A percentile compares a stretch with the other conserved stretches of the same genome.
phyloP scores from a whole-genome alignment of 2,113 vertebrate species.

The Corvus moneduloides region DNA sequence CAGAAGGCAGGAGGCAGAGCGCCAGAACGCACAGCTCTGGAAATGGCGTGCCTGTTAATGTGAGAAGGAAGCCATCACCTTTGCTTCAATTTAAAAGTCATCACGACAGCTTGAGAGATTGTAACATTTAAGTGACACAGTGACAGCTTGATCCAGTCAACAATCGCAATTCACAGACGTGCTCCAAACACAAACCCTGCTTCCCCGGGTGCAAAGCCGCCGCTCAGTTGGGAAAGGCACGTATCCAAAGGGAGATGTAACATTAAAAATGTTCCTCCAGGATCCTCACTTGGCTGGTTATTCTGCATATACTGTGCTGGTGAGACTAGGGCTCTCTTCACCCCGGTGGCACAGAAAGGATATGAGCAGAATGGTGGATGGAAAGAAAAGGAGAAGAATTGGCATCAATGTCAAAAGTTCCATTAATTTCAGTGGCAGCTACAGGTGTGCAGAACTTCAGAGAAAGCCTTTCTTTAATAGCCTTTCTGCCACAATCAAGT shows the following conservation, averaged over 20 bases:
- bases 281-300: not conserved
- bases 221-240: not conserved
- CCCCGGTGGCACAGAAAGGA: not conserved
- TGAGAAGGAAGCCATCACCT: slow-evolving; percentile 29
- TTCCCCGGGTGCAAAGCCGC: not conserved
- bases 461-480: not conserved
- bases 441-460: not conserved
- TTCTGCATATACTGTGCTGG: not conserved
- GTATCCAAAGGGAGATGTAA: not conserved
- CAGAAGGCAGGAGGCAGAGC: not conserved
- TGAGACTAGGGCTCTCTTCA: not conserved
- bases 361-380: not conserved
- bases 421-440: not conserved
- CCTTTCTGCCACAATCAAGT: not conserved
- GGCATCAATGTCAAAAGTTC: not conserved
- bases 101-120: slow-evolving; percentile 26
- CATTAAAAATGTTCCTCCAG: not conserved
- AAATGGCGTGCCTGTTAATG: not conserved
- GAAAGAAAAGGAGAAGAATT: not conserved
- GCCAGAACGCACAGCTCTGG: not conserved
- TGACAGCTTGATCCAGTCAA: slow-evolving; percentile 12
- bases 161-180: not conserved
- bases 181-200: not conserved
- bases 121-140: slow-evolving; percentile 51
- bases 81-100: slow-evolving; percentile 36